phyloP scores from a whole-genome alignment of 35 echinoderm and acorn worm genomes.

The Heliocidaris erythrogramma region DNA sequence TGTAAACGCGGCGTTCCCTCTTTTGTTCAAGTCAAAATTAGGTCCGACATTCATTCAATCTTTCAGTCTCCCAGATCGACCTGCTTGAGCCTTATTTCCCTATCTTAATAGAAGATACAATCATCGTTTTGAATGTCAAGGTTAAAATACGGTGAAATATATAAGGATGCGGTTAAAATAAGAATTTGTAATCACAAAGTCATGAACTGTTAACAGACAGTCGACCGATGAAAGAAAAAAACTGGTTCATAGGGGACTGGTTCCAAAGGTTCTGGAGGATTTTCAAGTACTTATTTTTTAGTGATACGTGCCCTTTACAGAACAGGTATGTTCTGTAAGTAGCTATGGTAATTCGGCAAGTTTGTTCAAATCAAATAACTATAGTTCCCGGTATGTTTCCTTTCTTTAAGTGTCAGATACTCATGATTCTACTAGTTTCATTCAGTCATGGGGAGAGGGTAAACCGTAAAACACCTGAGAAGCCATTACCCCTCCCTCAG shows the following conservation, averaged over 20 bases:
- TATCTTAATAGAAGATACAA: background rate
- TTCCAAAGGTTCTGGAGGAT: too few species aligned
- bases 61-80: background rate
- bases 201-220: background rate
- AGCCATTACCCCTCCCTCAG: too few species aligned
- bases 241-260: background rate
- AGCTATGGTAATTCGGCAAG: too few species aligned
- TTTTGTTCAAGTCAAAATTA: background rate
- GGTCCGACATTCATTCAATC: background rate
- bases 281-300: too few species aligned
- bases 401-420: too few species aligned
- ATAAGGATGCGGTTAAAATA: background rate
- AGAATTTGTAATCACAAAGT: background rate
- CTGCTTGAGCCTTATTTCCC: background rate
- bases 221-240: background rate
- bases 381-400: too few species aligned
- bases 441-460: too few species aligned
- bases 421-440: too few species aligned
- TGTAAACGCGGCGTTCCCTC: background rate
- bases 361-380: too few species aligned
- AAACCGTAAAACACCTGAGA: too few species aligned
- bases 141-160: background rate
- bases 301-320: too few species aligned
- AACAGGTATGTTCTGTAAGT: too few species aligned
- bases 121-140: constrained; percentile 9